Conservation (phyloP, 2,888 invertebrate genomes). For the Patella ulyssiponensis region DNA sequence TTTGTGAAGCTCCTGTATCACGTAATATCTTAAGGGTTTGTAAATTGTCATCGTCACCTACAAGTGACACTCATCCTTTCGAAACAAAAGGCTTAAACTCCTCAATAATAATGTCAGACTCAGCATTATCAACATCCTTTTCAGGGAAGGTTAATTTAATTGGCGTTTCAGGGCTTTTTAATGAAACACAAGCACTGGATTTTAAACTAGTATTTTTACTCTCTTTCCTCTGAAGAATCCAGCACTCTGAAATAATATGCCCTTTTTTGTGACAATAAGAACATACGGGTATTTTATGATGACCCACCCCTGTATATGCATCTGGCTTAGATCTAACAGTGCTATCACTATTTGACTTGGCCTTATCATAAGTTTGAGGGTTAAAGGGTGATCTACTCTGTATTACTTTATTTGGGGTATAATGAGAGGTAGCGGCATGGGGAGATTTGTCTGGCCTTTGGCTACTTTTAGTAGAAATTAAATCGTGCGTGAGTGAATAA, state of each 20-base stretch:
- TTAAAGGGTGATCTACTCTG: too few species aligned
- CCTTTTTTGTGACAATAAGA: constrained; percentile 27
- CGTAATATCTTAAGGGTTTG: constrained; percentile 29
- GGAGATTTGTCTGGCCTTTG: too few species aligned
- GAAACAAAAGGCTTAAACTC: too few species aligned
- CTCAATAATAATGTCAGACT: too few species aligned
- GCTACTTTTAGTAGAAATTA: neutral
- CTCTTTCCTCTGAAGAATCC: constrained; percentile 21
- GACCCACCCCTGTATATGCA: too few species aligned
- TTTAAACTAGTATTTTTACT: neutral
- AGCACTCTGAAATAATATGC: constrained; percentile 33
- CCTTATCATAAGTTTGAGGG: too few species aligned
- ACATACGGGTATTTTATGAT: constrained; percentile 5
- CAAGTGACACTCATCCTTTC: neutral
- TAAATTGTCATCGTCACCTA: constrained; percentile 3
- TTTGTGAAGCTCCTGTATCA: constrained; percentile 39
- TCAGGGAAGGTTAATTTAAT: constrained; percentile 23
- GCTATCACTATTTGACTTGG: too few species aligned
- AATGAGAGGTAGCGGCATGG: too few species aligned
- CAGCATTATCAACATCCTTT: too few species aligned
- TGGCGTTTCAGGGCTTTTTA: constrained; percentile 16
- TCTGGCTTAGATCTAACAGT: neutral
- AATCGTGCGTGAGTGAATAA: constrained; percentile 31
- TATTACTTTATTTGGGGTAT: too few species aligned
- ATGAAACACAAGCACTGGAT: constrained; percentile 16